A percentile compares a stretch with the other conserved stretches of the same genome.
These are phyloP conservation scores for Sympetrum striolatum DNA, from an alignment of 2,888 invertebrate species.

Conservation along the genomic window DNA sequence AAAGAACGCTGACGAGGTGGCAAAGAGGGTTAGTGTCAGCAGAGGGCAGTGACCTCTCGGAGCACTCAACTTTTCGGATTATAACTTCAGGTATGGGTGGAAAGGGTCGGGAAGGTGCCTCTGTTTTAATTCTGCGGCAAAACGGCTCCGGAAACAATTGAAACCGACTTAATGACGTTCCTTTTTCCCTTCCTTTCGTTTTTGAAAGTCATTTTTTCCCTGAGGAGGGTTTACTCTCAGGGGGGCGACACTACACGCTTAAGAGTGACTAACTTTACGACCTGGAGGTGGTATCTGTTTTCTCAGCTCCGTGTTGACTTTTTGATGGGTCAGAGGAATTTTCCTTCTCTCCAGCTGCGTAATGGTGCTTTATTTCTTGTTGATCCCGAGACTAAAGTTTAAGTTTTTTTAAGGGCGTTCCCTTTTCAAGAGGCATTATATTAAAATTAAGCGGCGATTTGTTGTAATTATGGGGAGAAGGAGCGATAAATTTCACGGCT, in stretches of 20 bases:
- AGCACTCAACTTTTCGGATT: conserved; percentile 19
- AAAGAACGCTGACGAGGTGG: not conserved
- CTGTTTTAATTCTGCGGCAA: conserved; percentile 9
- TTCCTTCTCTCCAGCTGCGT: not conserved
- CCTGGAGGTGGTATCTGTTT: not conserved
- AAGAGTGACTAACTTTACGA: not conserved
- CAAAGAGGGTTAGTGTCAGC: not conserved
- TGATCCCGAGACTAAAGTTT: not conserved
- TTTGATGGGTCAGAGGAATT: not conserved
- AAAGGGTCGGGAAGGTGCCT: not conserved
- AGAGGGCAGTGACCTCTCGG: conserved; percentile 18
- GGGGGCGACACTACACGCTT: not conserved
- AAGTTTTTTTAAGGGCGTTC: not conserved
- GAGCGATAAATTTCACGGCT: not conserved
- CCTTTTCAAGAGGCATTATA: not conserved
- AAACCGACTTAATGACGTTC: conserved; percentile 6
- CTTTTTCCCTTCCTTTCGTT: not conserved
- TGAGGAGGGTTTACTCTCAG: not conserved
- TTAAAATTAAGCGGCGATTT: not conserved
- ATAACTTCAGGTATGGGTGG: not conserved
- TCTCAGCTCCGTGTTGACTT: not conserved
- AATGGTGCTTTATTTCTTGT: not conserved
- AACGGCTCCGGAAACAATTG: conserved; percentile 7
- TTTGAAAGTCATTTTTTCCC: not conserved
- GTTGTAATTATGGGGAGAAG: not conserved